Percentiles rank a stretch among this genome's conserved stretches.
Evolutionary conservation across 64 coral and sea anemone species (phyloP).

Genomic region (Exaiptasia diaphana): DNA sequence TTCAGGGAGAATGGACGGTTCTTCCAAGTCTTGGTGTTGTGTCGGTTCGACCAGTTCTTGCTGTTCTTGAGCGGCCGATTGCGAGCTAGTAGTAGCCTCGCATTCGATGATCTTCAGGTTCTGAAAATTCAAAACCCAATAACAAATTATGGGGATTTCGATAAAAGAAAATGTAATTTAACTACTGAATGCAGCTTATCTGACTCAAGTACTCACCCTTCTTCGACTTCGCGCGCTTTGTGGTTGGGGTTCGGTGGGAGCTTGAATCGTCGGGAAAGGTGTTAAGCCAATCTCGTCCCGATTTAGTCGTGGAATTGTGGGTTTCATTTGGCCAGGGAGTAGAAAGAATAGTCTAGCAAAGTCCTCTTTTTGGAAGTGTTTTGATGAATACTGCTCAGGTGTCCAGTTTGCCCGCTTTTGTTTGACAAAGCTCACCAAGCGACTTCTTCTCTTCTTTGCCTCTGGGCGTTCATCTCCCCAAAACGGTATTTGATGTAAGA

Average conservation of each 20-base stretch:
- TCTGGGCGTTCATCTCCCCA: constrained; percentile 4
- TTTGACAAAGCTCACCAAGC: constrained; percentile 32
- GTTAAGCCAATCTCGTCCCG: constrained; percentile 1
- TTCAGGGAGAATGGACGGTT: too few species aligned
- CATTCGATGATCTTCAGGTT: too few species aligned
- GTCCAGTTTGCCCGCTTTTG: neutral
- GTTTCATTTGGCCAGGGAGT: neutral
- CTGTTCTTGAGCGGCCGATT: too few species aligned
- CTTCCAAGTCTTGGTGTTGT: too few species aligned
- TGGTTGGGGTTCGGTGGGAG: neutral
- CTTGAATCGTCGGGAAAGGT: constrained; percentile 7
- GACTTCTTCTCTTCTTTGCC: neutral
- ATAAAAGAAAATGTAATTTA: too few species aligned
- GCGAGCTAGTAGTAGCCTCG: too few species aligned
- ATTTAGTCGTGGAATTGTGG: neutral
- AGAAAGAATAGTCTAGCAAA: neutral
- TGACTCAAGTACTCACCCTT: constrained; percentile 1
- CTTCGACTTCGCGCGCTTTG: neutral
- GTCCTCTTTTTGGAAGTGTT: constrained; percentile 11
- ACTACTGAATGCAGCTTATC: too few species aligned
- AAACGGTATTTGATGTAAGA: neutral
- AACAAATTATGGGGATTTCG: too few species aligned
- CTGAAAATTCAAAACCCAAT: too few species aligned
- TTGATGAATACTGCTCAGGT: neutral
- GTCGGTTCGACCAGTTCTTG: too few species aligned